Base-by-base conservation (phyloP, 2,113 vertebrate genomes). In the Pteruthius melanotis region DNA sequence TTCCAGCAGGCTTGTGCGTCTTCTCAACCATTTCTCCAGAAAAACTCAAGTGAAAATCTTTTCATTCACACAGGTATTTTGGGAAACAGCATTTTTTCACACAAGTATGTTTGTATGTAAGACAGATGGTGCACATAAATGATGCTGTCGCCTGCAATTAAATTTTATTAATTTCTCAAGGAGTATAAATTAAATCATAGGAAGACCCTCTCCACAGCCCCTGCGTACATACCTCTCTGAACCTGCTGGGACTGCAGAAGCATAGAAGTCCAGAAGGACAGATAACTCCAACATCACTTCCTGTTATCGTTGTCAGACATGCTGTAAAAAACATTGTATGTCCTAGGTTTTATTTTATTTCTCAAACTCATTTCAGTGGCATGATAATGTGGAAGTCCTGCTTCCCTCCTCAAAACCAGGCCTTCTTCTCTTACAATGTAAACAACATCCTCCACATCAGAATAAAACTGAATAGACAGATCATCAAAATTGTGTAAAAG, bases 361-460 rank as follows among this genome's bases (percentile, higher is more conserved):
- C n/a, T 31, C 66, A 80, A 70, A 80, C 42, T 61, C 17, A 52
- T 27, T 74, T 37, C 66, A 72, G 23, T 63, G 63, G 20, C 59
- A 83, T 74, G 72, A 52, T 91, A 90, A 79, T 52, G 65, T 93
- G 91, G 66, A 95, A 92, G 81, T 96, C 74, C 66, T 37, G 18
- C 57, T 97, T 95, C 69, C 71, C 93, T 60, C 71, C 65, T 95
- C 66, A 87, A 92, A 97, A 79, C 19, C 20, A 90, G 69, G 20
- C 45, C 35, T 56, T 11, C 56, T 87, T 80, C 70, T 91, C 33
- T 74, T 59, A 87, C 87, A 96, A 93, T 65, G 50, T 33, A 74
- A 94, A 91, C 87, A 95, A 96, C 82, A 96, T 95, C 95, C 95
- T 95, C 74, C 66, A 61, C 53, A 94, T 70, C 40, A 72, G 75